Base-by-base conservation (phyloP, 2,888 invertebrate species). In the Rutpela maculata region DNA sequence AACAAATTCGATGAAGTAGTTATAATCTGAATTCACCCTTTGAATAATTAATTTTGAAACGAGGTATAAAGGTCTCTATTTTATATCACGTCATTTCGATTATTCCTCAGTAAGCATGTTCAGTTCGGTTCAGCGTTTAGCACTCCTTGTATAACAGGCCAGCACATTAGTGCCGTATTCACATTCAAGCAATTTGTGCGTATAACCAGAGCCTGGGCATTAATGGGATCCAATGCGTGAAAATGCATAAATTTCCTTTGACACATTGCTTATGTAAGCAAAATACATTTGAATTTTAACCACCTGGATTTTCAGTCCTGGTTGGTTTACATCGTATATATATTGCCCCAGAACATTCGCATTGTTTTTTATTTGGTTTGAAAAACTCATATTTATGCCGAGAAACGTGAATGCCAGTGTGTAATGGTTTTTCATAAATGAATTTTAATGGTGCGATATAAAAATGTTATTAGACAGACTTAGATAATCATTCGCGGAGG, bases 161-260 rank as follows among this genome's bases (percentile, higher is more conserved):
- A 55, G 19, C 69, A 75, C 43, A 78, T 72, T 73, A 73, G 73
- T 72, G 55, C 26, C 63, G 55, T 63, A 69, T 77, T 77, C 75
- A 75, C 72, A 77, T 79, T 77, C 75, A 50, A 77, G 62, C 77
- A 78, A 78, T 76, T 76, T 75, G 74, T 76, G 79, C 76, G 76
- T 81, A 66, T 50, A 78, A 73, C 76, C 77, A 70, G 69, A 74
- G 65, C 74, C 76, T 57, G 55, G 73, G 79, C 62, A 75, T 81
- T 76, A 78, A 77, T 57, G 65, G 78, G 79, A 77, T 76, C 67
- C 74, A 78, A 81, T 78, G 76, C 78, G 75, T 79, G 75, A 75
- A 81, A 81, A 78, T 74, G 77, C 77, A 78, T 79, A 81, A 78
- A 79, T 81, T 77, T 68, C 76, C 74, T 76, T 76, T 81, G 81